phyloP scores from a whole-genome alignment of 2,888 invertebrate genomes.

The Sylvicola cinctus region DNA sequence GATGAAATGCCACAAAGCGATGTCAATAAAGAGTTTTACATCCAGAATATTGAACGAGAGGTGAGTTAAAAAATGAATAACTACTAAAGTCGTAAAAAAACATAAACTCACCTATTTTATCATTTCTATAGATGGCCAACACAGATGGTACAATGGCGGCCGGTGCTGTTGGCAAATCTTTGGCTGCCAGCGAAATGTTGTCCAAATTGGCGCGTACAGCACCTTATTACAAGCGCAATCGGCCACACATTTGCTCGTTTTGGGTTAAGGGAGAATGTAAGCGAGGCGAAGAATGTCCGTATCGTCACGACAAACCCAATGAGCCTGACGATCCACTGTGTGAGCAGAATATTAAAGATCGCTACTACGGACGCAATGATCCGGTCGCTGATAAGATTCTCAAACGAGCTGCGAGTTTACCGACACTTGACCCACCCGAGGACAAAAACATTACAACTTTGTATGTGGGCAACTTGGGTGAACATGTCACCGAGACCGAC shows the following conservation, averaged over 20 bases:
- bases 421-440: conserved; percentile 85
- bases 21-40: conserved; percentile 80
- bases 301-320: conserved; percentile 81
- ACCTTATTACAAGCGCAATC: conserved; percentile 79
- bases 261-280: conserved; percentile 92
- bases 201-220: conserved; percentile 71
- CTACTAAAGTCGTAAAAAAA: too few species aligned
- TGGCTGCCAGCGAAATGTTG: conserved; percentile 55
- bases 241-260: conserved; percentile 86
- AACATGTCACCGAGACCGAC: conserved; percentile 72
- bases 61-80: too few species aligned
- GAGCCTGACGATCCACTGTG: conserved; percentile 87
- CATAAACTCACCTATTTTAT: too few species aligned
- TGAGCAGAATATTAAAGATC: conserved; percentile 80
- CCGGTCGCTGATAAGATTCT: conserved; percentile 84
- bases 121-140: too few species aligned
- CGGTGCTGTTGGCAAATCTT: conserved; percentile 42
- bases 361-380: conserved; percentile 81
- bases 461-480: conserved; percentile 91
- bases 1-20: conserved; percentile 76
- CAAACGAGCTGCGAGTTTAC: conserved; percentile 76
- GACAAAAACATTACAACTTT: conserved; percentile 91
- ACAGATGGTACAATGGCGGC: conserved; percentile 27
- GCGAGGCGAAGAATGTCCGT: conserved; percentile 85
- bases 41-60: conserved; percentile 68